phyloP scores from a whole-genome alignment of 2,113 vertebrate genomes.

The Oenanthe melanoleuca region DNA sequence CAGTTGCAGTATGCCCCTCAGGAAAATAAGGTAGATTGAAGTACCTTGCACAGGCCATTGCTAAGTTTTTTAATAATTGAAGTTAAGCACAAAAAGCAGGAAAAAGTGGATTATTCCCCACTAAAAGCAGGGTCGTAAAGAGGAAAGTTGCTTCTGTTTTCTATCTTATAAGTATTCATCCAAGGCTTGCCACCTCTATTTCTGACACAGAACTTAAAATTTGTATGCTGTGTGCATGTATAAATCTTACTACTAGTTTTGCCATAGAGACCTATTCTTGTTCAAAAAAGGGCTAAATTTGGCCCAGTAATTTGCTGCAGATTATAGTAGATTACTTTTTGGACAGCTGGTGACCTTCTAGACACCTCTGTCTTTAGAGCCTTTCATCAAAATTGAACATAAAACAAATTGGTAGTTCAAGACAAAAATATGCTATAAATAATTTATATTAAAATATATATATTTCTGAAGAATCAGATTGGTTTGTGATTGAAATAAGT shows the following conservation, averaged over 20 bases:
- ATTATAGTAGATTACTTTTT: not conserved
- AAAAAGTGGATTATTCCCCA: not conserved
- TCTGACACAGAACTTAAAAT: not conserved
- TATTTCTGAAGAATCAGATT: not conserved
- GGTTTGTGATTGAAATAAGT: not conserved
- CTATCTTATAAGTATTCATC: not conserved
- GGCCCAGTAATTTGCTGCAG: not conserved
- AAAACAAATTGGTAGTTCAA: not conserved
- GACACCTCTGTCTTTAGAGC: not conserved
- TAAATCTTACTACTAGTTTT: not conserved
- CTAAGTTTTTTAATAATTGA: not conserved
- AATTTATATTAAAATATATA: not conserved
- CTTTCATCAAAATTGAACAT: not conserved
- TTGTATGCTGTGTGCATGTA: accelerated
- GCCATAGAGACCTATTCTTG: not conserved
- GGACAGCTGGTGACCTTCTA: not conserved
- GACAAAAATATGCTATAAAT: not conserved
- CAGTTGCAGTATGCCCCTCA: not conserved
- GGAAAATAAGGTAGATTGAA: not conserved
- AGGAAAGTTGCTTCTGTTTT: not conserved
- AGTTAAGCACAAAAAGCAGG: not conserved
- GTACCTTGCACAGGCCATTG: not conserved
- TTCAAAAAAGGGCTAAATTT: not conserved
- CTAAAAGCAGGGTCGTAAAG: not conserved
- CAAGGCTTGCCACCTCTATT: not conserved